Evolutionary conservation across 1,140 invertebrate species (phyloP).

Genomic region (Aphidius ervi): DNA sequence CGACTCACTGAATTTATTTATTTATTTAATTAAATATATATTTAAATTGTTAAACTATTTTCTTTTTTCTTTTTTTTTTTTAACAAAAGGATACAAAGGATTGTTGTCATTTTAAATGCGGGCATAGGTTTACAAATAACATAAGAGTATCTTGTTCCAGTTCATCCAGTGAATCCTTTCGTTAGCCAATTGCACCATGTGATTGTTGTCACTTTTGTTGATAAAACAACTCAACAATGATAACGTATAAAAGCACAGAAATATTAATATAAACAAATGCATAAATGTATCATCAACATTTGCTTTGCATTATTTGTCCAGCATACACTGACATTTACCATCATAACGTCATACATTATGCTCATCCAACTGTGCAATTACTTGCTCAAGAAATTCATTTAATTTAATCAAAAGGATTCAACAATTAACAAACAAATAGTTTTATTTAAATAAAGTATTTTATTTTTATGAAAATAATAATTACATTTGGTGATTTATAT

Average conservation of each 20-base stretch:
- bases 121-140: conserved; percentile 7
- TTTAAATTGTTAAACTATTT: too few relatives aligned
- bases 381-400: not conserved
- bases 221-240: conserved; percentile 21
- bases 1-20: too few relatives aligned
- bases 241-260: conserved; percentile 21
- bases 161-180: conserved; percentile 10
- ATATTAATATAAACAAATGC: conserved; percentile 50
- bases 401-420: too few relatives aligned
- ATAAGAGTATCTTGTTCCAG: conserved; percentile 9
- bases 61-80: too few relatives aligned
- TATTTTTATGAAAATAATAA: not conserved
- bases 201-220: too few relatives aligned
- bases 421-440: not conserved
- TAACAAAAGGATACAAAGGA: not conserved
- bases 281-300: conserved; percentile 37
- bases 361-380: not conserved
- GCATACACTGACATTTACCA: conserved; percentile 41
- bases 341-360: conserved; percentile 29
- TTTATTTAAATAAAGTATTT: not conserved
- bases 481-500: too few relatives aligned
- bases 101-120: conserved; percentile 3
- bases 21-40: too few relatives aligned
- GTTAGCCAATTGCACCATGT: not conserved
- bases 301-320: conserved; percentile 50